Percentiles rank a stretch among this genome's conserved stretches.
phyloP scores from a whole-genome alignment of 1,140 invertebrate species.

The Phymorhynchus buccinoides region DNA sequence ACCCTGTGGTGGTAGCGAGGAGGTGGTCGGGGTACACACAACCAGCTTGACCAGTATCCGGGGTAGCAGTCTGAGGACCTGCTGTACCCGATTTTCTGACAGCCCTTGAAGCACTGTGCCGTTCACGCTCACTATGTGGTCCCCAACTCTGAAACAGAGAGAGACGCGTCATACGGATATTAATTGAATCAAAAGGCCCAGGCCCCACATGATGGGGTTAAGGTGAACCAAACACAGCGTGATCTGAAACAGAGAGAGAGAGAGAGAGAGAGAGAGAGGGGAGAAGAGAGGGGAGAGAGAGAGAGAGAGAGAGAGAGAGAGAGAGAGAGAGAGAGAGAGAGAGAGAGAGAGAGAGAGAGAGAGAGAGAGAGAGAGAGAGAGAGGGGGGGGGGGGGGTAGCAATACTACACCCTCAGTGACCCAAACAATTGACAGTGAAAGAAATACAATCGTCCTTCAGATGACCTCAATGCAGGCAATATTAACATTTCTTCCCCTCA shows the following conservation, averaged over 20 bases:
- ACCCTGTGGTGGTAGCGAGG: background rate
- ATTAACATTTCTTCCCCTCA: too few relatives aligned
- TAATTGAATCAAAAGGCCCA: too few relatives aligned
- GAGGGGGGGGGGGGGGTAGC: background rate
- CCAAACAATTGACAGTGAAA: background rate
- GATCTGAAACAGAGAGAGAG: too few relatives aligned
- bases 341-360: slow-evolving; percentile 5
- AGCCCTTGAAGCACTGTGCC: slow-evolving; percentile 55
- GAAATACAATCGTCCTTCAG: too few relatives aligned
- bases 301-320: too few relatives aligned
- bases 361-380: slow-evolving; percentile 20
- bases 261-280: too few relatives aligned
- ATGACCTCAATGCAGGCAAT: too few relatives aligned
- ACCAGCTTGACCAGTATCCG: slow-evolving; percentile 61
- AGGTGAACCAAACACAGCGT: too few relatives aligned
- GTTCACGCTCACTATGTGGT: slow-evolving; percentile 63
- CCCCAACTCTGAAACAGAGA: slow-evolving; percentile 59
- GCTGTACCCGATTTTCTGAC: slow-evolving; percentile 57
- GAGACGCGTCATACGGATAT: background rate
- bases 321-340: too few relatives aligned
- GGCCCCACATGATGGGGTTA: too few relatives aligned
- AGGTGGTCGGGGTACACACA: slow-evolving; percentile 50
- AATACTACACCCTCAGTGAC: background rate
- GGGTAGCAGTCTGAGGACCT: slow-evolving; percentile 61
- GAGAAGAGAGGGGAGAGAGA: too few relatives aligned